Evolutionary conservation across 2,797 vertebrate genomes (phyloP).

Genomic region (Champsocephalus esox): DNA sequence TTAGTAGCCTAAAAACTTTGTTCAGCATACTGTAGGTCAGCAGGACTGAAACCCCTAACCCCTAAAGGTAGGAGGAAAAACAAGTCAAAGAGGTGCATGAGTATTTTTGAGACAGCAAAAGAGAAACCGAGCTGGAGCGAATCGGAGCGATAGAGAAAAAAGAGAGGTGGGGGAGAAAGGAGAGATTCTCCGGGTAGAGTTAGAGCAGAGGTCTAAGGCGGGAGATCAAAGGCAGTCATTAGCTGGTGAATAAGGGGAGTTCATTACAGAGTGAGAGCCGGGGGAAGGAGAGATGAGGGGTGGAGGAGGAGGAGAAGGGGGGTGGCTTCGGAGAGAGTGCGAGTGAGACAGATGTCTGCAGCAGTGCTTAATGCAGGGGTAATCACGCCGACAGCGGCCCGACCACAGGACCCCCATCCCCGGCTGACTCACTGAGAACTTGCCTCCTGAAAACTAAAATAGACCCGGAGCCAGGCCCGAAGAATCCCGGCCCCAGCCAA

Average conservation of each 20-base stretch:
- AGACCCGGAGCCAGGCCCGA: conserved; percentile 53
- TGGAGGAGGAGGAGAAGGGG: conserved; percentile 60
- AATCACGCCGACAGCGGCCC: conserved; percentile 83
- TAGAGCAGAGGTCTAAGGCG: conserved; percentile 86
- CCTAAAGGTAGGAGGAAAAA: conserved; percentile 52
- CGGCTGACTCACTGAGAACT: conserved; percentile 72
- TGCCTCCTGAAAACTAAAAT: conserved; percentile 70
- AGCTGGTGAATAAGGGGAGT: conserved; percentile 88
- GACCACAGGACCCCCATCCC: conserved; percentile 67
- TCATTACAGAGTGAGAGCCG: conserved; percentile 87
- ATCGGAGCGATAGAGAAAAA: conserved; percentile 47
- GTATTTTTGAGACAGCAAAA: conserved; percentile 31
- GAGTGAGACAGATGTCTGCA: conserved; percentile 81
- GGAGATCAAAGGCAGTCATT: conserved; percentile 91
- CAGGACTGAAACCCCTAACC: conserved; percentile 49
- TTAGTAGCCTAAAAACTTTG: conserved; percentile 51
- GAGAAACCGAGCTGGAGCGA: conserved; percentile 56
- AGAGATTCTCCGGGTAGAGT: conserved; percentile 81
- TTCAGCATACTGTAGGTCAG: conserved; percentile 71
- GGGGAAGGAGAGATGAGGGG: conserved; percentile 77
- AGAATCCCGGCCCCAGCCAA: conserved; percentile 50
- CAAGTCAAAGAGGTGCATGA: conserved; percentile 54
- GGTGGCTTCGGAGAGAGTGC: conserved; percentile 45
- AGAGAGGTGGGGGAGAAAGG: conserved; percentile 51
- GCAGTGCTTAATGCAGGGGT: conserved; percentile 80